phyloP scores from a whole-genome alignment of 2,797 vertebrate genomes.

The Astyanax mexicanus region DNA sequence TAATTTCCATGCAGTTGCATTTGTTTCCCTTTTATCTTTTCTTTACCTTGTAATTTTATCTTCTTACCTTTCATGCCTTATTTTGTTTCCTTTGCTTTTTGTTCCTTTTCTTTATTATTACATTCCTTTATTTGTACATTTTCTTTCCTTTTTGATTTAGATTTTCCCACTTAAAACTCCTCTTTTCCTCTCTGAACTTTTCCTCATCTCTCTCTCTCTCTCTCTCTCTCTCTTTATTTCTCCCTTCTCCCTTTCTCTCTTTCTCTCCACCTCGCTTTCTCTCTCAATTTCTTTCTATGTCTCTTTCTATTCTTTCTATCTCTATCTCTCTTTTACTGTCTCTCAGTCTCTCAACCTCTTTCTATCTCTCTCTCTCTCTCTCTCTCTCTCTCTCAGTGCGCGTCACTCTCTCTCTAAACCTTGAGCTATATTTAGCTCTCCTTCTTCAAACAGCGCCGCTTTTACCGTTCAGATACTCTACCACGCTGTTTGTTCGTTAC shows the following conservation, averaged over 20 bases:
- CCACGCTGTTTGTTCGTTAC: slow-evolving; percentile 71
- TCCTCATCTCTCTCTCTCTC: too few species aligned
- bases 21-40: neutral
- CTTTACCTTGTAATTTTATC: neutral
- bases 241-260: neutral
- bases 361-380: too few species aligned
- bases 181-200: too few species aligned
- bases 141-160: neutral
- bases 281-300: neutral
- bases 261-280: neutral
- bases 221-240: too few species aligned
- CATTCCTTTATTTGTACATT: too few species aligned
- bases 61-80: neutral
- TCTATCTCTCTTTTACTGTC: too few species aligned
- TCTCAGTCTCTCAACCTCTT: too few species aligned
- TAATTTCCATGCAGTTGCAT: neutral
- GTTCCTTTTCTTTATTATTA: too few species aligned
- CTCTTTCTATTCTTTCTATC: neutral
- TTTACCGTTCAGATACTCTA: slow-evolving; percentile 37
- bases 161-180: too few species aligned
- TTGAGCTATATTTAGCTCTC: slow-evolving; percentile 59
- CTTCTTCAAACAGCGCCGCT: slow-evolving; percentile 54
- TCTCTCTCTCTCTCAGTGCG: neutral
- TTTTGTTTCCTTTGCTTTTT: neutral
- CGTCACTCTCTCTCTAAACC: slow-evolving; percentile 17